Conservation (phyloP, 2,797 vertebrate species). For the Sebastes iracundus region DNA sequence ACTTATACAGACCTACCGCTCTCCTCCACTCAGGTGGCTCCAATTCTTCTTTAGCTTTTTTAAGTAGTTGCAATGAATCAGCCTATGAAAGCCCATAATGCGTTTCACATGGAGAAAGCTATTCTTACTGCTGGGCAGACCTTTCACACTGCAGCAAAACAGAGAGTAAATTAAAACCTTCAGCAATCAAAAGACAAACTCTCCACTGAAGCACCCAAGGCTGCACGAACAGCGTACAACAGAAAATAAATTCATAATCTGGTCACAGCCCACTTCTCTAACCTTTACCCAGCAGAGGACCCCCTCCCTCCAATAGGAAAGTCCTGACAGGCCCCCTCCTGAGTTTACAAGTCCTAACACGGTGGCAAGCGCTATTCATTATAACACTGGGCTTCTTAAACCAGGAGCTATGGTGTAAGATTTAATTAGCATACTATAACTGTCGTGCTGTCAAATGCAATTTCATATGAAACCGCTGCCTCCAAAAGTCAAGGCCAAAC, state of each 20-base stretch:
- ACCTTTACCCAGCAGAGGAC: background rate
- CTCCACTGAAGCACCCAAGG: background rate
- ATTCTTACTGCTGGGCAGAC: background rate
- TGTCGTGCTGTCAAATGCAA: background rate
- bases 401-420: background rate
- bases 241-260: background rate
- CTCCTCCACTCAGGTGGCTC: conserved; percentile 54
- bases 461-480: background rate
- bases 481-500: background rate
- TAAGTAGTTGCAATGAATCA: conserved; percentile 44
- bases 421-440: conserved; percentile 21
- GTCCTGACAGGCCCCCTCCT: background rate
- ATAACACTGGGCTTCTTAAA: background rate
- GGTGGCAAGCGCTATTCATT: background rate
- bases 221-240: background rate
- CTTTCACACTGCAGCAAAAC: conserved; percentile 15
- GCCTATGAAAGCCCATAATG: conserved; percentile 42
- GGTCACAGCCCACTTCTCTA: background rate
- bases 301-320: background rate
- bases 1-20: conserved; percentile 6
- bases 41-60: conserved; percentile 46
- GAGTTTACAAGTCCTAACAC: background rate
- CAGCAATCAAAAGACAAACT: conserved; percentile 9
- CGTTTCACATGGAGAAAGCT: conserved; percentile 46
- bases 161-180: conserved; percentile 1